Base-by-base conservation (phyloP, 1,140 invertebrate genomes). In the Conopomorpha cramerella region DNA sequence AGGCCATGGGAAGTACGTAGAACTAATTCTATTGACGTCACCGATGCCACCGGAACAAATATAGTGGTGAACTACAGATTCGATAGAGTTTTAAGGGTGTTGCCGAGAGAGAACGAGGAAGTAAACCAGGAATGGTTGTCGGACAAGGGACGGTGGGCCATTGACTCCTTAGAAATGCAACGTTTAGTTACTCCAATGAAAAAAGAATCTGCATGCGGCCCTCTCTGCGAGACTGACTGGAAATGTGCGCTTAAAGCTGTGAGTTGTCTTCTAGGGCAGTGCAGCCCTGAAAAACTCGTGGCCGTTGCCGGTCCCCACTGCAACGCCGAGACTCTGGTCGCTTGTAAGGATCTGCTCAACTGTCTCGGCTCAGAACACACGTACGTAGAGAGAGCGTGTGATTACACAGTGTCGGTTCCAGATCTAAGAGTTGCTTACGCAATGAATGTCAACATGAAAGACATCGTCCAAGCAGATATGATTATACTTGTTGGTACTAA, bases 121-220 rank as follows among this genome's bases (percentile, higher is more conserved):
- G 78, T 88, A 14, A 92, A 92, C 58, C 88, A 92, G 64, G 90
- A 92, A 67, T 92, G 89, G 89, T 71, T 92, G 13, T 84, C 84
- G 1, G 89, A 92, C 60, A 90, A 90, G 63, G 82, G 84, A 10
- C 73, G 90, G 15, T 92, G 90, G 81, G 83, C 88, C 1, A 85
- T 85, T 53, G 90, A 92, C 67, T 89, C 89, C 1, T 56, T 91
- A 13, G 89, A 90, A 57, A 67, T 84, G 26, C 90, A 92, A 65
- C 76, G 89, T 43, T 58, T 92, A 31, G 81, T 87, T 0, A 68
- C 78, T 2, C 90, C 89, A 2, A 86, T 90, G 84, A 56, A 84
- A 19, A 83, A 80, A 60, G 62, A 47, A 30, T 39, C 53, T 1
- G 79, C 77, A 6, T 55, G 79, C 41, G n/a, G n/a, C n/a, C n/a